Base-by-base conservation (phyloP, 2,797 vertebrate species). In the Loris lydekkerianus region DNA sequence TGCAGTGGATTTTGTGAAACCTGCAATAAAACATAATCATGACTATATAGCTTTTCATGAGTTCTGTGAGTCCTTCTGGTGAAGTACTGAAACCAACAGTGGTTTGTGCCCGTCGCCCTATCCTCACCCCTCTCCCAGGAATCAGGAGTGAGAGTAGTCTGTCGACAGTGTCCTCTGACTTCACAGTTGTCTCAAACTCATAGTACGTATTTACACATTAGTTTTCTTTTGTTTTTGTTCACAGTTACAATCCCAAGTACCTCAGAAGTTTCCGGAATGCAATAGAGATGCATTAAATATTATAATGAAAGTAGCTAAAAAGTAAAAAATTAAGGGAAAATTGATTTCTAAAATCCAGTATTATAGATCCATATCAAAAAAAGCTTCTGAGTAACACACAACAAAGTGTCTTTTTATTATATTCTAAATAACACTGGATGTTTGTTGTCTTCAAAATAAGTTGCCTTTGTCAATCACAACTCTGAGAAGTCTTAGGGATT, bases 291-390 rank as follows among this genome's bases (percentile, higher is more conserved):
- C 29, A 46, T 69, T 82, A 83, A 86, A 83, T 83, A 29, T 37
- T 86, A 18, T 40, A 86, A 37, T 94, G 20, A 91, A 83, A 77
- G 37, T 34, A 77, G 23, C 43, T 78, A 15, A 87, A 77, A 70
- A 91, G 21, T 65, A 63, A 82, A 69, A 95, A 88, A 94, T 82
- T 81, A 78, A 78, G n/a, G 85, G 34, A 78, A 95, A 85, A 82
- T 87, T 3, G 65, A 40, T 69, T 84, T 92, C 49, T 96, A 14
- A 89, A 90, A 80, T 86, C 23, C 10, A 70, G 14, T 85, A 23
- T 25, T 58, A 82, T 8, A 88, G 83, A 90, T 78, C n/a, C 37
- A 63, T 34, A 17, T 91, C 69, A 49, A 90, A 65, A 90, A 93
- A 77, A 77, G 13, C 46, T 92, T 93, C 27, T 8, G 86, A 82